Evolutionary conservation across 2,797 vertebrate species (phyloP).

Genomic region (Sus cebifrons): DNA sequence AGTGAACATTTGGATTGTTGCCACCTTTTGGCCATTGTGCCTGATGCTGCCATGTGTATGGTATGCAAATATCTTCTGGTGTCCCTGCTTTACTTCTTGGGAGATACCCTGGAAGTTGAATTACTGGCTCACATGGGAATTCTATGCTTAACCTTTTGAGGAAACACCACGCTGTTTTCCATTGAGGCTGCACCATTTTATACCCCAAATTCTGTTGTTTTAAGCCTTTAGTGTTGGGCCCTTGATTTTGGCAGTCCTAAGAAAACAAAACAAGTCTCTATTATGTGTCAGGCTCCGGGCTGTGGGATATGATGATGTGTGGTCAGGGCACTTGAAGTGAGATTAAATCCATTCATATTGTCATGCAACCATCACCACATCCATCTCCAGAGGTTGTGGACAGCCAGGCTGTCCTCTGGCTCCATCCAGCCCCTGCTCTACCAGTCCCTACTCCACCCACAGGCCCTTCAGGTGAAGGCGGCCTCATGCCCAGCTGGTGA

Average conservation of each 20-base stretch:
- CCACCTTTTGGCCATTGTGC: background rate
- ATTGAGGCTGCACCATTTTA: background rate
- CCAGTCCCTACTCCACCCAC: background rate
- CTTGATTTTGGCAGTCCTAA: background rate
- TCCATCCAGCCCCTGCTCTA: background rate
- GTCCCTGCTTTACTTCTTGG: background rate
- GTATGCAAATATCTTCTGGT: background rate
- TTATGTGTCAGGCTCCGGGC: background rate
- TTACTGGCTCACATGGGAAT: background rate
- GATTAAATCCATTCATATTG: background rate
- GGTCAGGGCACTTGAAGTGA: background rate
- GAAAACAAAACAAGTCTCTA: background rate
- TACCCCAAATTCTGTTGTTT: background rate
- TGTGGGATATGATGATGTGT: background rate
- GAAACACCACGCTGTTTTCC: background rate
- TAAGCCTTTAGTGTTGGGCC: background rate
- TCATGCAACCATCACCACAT: fast-evolving
- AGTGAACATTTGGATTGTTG: background rate
- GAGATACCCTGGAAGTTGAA: background rate
- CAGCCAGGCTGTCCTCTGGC: background rate
- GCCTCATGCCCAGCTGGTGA: background rate
- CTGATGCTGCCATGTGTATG: background rate
- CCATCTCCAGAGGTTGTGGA: background rate
- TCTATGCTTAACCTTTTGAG: background rate
- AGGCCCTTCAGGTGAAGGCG: background rate